A percentile compares a stretch with the other conserved stretches of the same genome.
phyloP scores from a whole-genome alignment of 2,888 invertebrate species.

The Clostera curtula region DNA sequence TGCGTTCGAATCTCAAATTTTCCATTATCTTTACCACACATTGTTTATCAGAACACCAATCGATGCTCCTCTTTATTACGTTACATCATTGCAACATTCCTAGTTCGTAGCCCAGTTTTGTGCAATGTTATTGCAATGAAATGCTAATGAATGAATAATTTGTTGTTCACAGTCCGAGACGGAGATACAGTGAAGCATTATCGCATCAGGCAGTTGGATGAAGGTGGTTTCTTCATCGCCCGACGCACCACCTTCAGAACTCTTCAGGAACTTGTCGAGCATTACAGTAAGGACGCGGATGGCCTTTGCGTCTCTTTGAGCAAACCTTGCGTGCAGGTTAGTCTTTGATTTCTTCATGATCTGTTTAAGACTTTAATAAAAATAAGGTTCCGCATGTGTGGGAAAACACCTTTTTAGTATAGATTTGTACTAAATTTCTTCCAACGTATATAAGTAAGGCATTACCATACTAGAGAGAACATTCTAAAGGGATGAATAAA shows the following conservation, averaged over 20 bases:
- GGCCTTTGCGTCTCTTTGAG: constrained; percentile 98
- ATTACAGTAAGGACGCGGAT: constrained; percentile 98
- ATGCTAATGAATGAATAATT: constrained; percentile 23
- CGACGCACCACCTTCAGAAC: constrained; percentile 98
- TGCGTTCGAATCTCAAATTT: too few relatives aligned
- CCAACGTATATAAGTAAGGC: too few relatives aligned
- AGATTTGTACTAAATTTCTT: too few relatives aligned
- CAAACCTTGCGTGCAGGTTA: constrained; percentile 94
- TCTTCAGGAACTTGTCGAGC: constrained; percentile 96
- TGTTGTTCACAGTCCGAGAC: constrained; percentile 88
- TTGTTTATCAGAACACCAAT: constrained; percentile 8
- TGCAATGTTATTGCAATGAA: constrained; percentile 22
- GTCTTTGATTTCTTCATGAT: constrained; percentile 6
- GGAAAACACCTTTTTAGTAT: too few relatives aligned
- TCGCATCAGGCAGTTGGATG: constrained; percentile 98
- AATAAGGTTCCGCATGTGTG: neutral
- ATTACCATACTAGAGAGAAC: too few relatives aligned
- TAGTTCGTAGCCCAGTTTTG: constrained; percentile 16
- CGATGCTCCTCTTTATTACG: constrained; percentile 10
- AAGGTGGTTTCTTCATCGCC: constrained; percentile 99
- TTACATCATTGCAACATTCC: constrained; percentile 20
- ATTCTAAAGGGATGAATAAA: too few relatives aligned
- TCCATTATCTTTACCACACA: too few relatives aligned
- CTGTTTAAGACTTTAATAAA: neutral
- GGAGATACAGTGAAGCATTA: constrained; percentile 99